Base-by-base conservation (phyloP, 2,113 vertebrate species). In the Gila orcuttii region DNA sequence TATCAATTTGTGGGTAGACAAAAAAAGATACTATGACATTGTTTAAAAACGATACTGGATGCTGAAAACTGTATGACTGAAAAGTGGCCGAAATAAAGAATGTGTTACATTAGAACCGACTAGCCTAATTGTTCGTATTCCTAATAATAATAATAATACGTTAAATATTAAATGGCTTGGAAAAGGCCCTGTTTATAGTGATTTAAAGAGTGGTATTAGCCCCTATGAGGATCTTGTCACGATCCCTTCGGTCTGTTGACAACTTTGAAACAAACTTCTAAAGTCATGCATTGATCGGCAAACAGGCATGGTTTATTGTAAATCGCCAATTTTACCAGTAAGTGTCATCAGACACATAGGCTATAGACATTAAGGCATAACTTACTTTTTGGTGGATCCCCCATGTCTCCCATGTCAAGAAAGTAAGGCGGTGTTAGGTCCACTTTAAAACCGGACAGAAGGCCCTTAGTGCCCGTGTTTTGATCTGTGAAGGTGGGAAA, bases 361-460 rank as follows among this genome's bases (percentile, higher is more conserved):
- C 28, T 55, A 73, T 36, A 79, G 62, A 86, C 28, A 57, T 39
- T 42, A 57, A 79, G 69, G 68, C 88, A 91, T 85, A 91, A 93
- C 98, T 99, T 98, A 99, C 98, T 99, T 98, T 99, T 99, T 94
- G 97, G 97, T 92, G 97, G 97, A 91, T 99, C 98, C 94, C 98
- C 98, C 97, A 99, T 99, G 95, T 99, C 98, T 96, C 98, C 98
- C 97, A 99, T 99, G 94, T 97, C 96, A 95, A 92, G 90, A 90
- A 93, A 94, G 96, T 95, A 93, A 96, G 95, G 95, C 96, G 96
- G 94, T 92, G 96, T 94, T 95, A 95, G 95, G 96, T 99, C 98
- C 97, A 98, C 97, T 96, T 96, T 96, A 94, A 93, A 96, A 91
- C 94, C 96, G 92, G 94, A 93, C 94, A 91, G 94, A 93, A 92